A percentile compares a stretch with the other conserved stretches of the same genome.
phyloP scores from a whole-genome alignment of 2,113 vertebrate species.

The Fulmarus glacialis region DNA sequence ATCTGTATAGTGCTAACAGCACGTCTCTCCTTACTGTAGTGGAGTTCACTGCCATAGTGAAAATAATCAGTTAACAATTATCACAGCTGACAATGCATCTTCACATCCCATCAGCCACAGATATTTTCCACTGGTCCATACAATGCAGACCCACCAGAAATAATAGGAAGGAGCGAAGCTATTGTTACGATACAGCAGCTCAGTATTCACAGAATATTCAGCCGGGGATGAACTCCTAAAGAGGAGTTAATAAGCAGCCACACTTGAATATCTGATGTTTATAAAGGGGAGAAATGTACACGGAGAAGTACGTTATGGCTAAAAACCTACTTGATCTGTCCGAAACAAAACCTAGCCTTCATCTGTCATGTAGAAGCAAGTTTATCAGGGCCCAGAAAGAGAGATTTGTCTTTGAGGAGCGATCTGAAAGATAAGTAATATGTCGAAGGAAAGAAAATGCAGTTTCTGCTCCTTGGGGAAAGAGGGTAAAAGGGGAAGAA shows the following conservation, averaged over 20 bases:
- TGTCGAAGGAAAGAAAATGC: conserved; percentile 25
- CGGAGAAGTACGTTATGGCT: background rate
- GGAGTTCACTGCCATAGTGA: accelerated
- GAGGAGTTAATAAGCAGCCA: conserved; percentile 1
- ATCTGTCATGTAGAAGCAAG: background rate
- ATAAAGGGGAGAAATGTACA: background rate
- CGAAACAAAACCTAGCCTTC: background rate
- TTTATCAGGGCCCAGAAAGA: background rate
- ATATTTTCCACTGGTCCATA: background rate
- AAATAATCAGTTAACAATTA: conserved; percentile 2
- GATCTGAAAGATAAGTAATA: conserved; percentile 53
- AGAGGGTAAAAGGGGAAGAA: background rate
- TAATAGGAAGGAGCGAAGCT: background rate
- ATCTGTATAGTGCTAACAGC: background rate
- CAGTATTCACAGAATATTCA: background rate
- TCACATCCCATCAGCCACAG: background rate
- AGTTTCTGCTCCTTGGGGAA: conserved; percentile 38
- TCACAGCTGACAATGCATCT: background rate
- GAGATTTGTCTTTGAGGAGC: conserved; percentile 52
- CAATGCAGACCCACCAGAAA: background rate
- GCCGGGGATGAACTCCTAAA: background rate
- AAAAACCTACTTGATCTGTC: background rate
- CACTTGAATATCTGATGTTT: background rate
- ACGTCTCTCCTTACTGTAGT: background rate
- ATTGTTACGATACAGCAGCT: background rate